These are phyloP conservation scores for Aphis craccivora DNA, from an alignment of 1,140 invertebrate species.

Conservation along the genomic window DNA sequence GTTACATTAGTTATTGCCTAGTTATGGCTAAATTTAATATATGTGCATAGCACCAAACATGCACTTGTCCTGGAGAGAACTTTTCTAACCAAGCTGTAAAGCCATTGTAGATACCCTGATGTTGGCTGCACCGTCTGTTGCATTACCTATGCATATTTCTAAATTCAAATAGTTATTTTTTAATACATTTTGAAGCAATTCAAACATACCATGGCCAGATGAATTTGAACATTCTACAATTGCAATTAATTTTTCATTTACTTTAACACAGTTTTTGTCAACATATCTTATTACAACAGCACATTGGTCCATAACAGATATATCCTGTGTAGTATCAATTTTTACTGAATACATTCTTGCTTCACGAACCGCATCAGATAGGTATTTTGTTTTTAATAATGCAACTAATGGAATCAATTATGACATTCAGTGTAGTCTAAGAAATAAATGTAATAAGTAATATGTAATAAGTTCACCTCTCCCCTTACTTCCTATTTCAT, in stretches of 20 bases:
- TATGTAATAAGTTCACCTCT: background rate
- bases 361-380: background rate
- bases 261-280: constrained; percentile 4
- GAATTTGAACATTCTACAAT: constrained; percentile 54
- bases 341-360: constrained; percentile 59
- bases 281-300: constrained; percentile 40
- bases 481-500: background rate
- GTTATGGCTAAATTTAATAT: background rate
- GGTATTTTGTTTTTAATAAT: constrained; percentile 36
- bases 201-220: constrained; percentile 58
- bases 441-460: constrained; percentile 27
- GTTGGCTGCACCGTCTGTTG: constrained; percentile 60
- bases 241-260: constrained; percentile 57
- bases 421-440: background rate
- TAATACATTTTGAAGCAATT: constrained; percentile 37
- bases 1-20: too few species aligned
- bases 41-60: constrained; percentile 5
- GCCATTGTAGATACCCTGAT: constrained; percentile 59
- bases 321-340: constrained; percentile 60
- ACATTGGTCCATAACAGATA: constrained; percentile 58
- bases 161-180: constrained; percentile 25
- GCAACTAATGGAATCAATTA: background rate
- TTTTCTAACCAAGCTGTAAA: constrained; percentile 55
- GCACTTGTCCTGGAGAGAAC: background rate
- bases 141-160: constrained; percentile 56